Base-by-base conservation (phyloP, 2,113 vertebrate genomes). In the Oxyruncus cristatus region DNA sequence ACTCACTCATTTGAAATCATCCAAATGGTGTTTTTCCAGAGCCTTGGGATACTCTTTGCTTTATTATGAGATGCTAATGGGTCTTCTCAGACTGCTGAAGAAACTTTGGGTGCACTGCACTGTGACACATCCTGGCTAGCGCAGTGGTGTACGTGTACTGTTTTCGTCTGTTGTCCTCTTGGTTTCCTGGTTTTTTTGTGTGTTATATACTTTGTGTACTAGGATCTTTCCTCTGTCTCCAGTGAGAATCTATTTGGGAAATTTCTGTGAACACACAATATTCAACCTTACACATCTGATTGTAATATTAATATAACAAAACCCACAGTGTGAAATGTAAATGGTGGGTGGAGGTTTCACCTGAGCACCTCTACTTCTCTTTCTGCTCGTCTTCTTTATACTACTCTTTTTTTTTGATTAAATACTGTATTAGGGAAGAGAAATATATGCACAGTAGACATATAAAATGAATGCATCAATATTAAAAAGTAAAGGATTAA, bases 1-100 rank as follows among this genome's bases (percentile, higher is more conserved):
- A 91, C 78, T 96, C 90, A 84, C 23, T 88, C 62, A 52, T 80
- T 73, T 94, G 83, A 88, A 95, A 75, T 91, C 33, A 78, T 86
- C 79, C 68, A 86, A 84, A 90, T 78, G 44, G 33, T 92, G 67
- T 44, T 93, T 88, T 94, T 91, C 4, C 2, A 49, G 62, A 92
- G 61, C 39, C 65, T 91, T 82, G 52, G 77, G 56, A 74, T 87
- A 41, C 26, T 93, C 47, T 52, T 76, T 86, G 50, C 90, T 44
- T 81, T 86, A 37, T 88, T 93, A 35, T 0, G 3, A 75, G 86
- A 84, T 66, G 76, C 53, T 92, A 92, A 95, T 91, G 62, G 82
- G 12, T 61, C 42, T 55, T 96, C 76, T 89, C 83, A 91, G 73
- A n/a, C 49, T 52, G 11, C 70, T 84, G 81, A 65, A 77, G 84